Evolutionary conservation across 2,888 invertebrate species (phyloP).

Genomic region (Callyntrura guangdongensis): DNA sequence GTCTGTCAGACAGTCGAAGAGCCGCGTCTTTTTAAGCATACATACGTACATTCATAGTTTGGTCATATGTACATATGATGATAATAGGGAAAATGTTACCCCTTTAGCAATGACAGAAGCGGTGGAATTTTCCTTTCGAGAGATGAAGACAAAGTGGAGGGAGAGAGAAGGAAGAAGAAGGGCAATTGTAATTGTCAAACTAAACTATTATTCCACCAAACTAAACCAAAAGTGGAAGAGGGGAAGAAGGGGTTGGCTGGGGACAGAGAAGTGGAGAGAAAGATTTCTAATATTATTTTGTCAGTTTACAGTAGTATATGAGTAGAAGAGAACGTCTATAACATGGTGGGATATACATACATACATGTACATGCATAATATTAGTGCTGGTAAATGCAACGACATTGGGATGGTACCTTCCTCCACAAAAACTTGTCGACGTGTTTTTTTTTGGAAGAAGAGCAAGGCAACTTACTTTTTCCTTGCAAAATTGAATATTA

Average conservation of each 20-base stretch:
- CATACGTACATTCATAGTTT: background rate
- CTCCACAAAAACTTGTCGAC: background rate
- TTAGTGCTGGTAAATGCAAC: background rate
- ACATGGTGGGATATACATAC: background rate
- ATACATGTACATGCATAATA: background rate
- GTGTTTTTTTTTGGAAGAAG: too few relatives aligned
- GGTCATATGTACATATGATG: background rate
- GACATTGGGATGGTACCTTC: background rate
- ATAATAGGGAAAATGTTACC: background rate
- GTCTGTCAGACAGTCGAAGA: too few relatives aligned
- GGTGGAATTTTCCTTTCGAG: background rate
- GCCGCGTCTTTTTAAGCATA: background rate
- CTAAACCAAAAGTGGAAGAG: constrained; percentile 52
- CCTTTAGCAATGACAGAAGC: background rate
- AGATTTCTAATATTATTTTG: constrained; percentile 31
- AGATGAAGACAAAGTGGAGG: constrained; percentile 29
- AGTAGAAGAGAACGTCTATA: constrained; percentile 31
- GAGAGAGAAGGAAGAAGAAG: constrained; percentile 23
- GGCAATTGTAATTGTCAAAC: constrained; percentile 74
- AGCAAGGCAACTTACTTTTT: background rate
- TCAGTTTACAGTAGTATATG: constrained; percentile 44
- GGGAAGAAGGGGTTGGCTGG: constrained; percentile 12
- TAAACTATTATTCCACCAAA: constrained; percentile 71
- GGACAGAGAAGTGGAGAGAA: background rate
- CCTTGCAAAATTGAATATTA: background rate